A percentile compares a stretch with the other conserved stretches of the same genome.
Evolutionary conservation across 2,888 invertebrate genomes (phyloP).

Genomic region (Thecophora atra): DNA sequence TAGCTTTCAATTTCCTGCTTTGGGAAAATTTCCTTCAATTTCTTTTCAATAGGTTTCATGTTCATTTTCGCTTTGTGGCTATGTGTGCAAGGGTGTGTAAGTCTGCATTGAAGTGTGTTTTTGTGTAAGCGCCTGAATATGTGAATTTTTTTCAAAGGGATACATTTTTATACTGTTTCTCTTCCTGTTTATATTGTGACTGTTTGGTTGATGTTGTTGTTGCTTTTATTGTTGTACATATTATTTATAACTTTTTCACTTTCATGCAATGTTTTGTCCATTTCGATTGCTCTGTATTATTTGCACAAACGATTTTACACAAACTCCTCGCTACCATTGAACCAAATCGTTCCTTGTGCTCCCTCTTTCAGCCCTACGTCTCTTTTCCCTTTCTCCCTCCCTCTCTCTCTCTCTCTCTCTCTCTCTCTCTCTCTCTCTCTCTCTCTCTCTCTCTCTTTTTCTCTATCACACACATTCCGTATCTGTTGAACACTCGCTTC

Average conservation of each 20-base stretch:
- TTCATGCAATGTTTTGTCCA: conserved; percentile 30
- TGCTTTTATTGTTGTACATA: conserved; percentile 6
- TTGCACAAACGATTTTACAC: conserved; percentile 25
- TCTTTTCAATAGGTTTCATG: not conserved
- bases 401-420: not conserved
- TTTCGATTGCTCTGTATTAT: conserved; percentile 27
- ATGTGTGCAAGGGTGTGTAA: not conserved
- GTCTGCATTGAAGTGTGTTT: not conserved
- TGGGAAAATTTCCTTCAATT: conserved; percentile 13
- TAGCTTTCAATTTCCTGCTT: conserved; percentile 31
- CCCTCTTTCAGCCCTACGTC: too few species aligned
- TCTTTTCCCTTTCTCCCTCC: not conserved
- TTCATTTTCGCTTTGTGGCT: conserved; percentile 1
- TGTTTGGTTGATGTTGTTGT: conserved; percentile 19
- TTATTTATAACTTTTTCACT: conserved; percentile 38
- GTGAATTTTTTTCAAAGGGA: not conserved
- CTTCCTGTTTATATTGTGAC: not conserved
- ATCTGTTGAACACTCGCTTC: not conserved
- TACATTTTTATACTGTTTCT: not conserved
- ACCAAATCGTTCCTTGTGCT: not conserved
- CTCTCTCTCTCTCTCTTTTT: not conserved
- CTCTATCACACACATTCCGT: too few species aligned
- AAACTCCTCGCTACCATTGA: not conserved
- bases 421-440: too few species aligned
- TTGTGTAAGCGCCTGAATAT: not conserved